phyloP scores from a whole-genome alignment of 2,797 vertebrate genomes.

The Eulemur albifrons region DNA sequence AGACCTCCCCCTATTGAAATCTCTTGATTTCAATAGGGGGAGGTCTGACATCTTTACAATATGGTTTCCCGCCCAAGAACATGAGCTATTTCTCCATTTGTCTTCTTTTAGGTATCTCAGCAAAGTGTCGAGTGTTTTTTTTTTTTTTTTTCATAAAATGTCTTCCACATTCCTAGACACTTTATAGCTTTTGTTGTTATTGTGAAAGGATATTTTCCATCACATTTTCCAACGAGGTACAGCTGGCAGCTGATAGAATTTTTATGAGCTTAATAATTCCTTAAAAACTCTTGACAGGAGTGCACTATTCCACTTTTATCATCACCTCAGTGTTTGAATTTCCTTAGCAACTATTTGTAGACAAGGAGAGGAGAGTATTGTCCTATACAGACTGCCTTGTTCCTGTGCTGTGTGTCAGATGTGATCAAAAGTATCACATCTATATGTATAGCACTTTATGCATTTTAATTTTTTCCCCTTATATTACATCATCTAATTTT shows the following conservation, averaged over 20 bases:
- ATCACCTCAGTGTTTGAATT: background rate
- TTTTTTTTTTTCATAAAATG: background rate
- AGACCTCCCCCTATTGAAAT: background rate
- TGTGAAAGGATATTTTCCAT: constrained; percentile 40
- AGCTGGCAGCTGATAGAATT: constrained; percentile 37
- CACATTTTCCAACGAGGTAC: constrained; percentile 31
- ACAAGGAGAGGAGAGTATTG: background rate
- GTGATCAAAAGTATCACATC: background rate
- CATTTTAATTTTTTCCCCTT: background rate
- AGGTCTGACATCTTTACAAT: background rate
- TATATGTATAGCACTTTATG: background rate
- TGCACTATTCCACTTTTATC: background rate
- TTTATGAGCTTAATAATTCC: constrained; percentile 64
- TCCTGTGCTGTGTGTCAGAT: background rate
- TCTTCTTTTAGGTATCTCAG: background rate
- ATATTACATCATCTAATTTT: background rate
- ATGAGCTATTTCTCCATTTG: background rate
- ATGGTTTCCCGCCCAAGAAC: background rate
- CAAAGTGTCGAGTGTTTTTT: background rate
- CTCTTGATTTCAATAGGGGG: background rate
- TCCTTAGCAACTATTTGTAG: background rate
- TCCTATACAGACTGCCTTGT: background rate
- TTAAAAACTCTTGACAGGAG: background rate
- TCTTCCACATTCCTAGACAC: background rate
- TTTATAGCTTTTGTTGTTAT: constrained; percentile 13